phyloP scores from a whole-genome alignment of 1,140 invertebrate genomes.

The Lasioglossum baleicum region DNA sequence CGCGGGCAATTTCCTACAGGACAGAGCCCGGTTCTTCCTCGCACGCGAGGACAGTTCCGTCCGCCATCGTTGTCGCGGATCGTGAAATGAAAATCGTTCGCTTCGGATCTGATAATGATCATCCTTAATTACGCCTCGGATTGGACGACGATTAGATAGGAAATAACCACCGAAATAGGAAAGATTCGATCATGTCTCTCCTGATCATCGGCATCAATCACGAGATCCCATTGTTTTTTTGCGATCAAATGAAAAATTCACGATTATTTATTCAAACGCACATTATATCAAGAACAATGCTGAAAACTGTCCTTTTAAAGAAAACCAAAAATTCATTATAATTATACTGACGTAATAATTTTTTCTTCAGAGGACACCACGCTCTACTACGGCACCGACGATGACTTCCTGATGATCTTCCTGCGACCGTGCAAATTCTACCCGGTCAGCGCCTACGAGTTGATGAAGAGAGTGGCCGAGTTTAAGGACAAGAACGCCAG shows the following conservation, averaged over 20 bases:
- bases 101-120: neutral
- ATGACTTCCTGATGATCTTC: constrained; percentile 87
- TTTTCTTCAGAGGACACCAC: constrained; percentile 80
- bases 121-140: neutral
- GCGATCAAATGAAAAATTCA: too few relatives aligned
- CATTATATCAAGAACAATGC: too few relatives aligned
- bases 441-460: constrained; percentile 86
- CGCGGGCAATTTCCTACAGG: constrained; percentile 39
- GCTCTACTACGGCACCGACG: constrained; percentile 84
- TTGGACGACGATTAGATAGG: neutral
- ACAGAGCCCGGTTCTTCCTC: neutral
- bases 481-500: constrained; percentile 86
- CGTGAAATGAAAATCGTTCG: constrained; percentile 20
- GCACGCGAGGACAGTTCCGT: constrained; percentile 41
- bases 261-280: too few relatives aligned
- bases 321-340: too few relatives aligned
- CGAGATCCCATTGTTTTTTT: too few relatives aligned
- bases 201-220: too few relatives aligned
- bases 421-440: constrained; percentile 90
- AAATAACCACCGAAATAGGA: neutral
- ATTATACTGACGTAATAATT: too few relatives aligned
- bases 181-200: too few relatives aligned
- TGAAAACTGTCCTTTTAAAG: too few relatives aligned
- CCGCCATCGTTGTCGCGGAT: neutral
- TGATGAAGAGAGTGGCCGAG: constrained; percentile 87